Evolutionary conservation across 2,888 invertebrate species (phyloP).

Genomic region (Bimastos eiseni): DNA sequence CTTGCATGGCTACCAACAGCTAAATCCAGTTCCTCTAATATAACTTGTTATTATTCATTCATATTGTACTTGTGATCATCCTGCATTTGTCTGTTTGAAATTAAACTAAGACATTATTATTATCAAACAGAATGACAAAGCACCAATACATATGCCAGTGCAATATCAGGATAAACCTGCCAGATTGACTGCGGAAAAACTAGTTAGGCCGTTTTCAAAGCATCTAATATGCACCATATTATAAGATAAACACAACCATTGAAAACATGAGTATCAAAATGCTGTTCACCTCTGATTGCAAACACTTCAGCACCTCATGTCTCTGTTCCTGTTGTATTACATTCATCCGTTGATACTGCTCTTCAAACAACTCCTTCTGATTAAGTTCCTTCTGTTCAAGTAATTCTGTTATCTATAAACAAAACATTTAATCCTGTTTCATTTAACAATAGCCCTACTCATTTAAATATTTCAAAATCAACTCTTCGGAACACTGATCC

Average conservation of each 20-base stretch:
- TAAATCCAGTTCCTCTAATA: no score
- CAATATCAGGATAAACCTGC: no score
- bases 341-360: neutral
- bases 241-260: neutral
- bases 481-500: neutral
- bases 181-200: no score
- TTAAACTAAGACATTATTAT: no score
- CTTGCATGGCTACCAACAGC: no score
- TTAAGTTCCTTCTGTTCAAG: neutral
- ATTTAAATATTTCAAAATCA: neutral
- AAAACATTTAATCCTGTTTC: neutral
- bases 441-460: neutral
- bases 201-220: no score
- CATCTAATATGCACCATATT: no score
- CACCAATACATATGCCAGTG: no score
- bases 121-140: no score
- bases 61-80: no score
- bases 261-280: neutral
- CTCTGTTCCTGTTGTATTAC: neutral
- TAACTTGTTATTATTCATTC: no score
- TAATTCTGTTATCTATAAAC: neutral
- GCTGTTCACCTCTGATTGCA: neutral
- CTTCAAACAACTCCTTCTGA: constrained; percentile 4
- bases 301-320: neutral
- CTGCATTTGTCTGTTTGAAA: no score